Percentiles rank a stretch among this genome's conserved stretches.
Evolutionary conservation across 2,888 invertebrate species (phyloP).

Genomic region (Elmis aenea): DNA sequence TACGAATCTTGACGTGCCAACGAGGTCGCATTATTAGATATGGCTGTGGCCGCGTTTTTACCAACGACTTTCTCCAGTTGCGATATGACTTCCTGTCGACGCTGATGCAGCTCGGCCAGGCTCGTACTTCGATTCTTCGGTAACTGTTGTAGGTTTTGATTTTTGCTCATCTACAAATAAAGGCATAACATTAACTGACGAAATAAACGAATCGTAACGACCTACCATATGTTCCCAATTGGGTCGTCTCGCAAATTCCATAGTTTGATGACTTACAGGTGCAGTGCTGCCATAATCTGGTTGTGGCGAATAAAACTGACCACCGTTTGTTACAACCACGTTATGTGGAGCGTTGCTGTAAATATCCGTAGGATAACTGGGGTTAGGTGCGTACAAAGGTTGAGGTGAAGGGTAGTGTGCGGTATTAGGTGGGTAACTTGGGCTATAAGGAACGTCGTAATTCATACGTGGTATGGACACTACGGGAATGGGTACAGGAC

Average conservation of each 20-base stretch:
- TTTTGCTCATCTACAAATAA: slow-evolving; percentile 27
- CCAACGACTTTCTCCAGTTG: slow-evolving; percentile 58
- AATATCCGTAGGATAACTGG: slow-evolving; percentile 38
- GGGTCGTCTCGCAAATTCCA: slow-evolving; percentile 22
- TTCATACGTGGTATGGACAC: slow-evolving; percentile 39
- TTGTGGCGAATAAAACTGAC: slow-evolving; percentile 39
- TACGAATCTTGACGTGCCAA: slow-evolving; percentile 41
- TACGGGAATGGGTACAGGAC: slow-evolving; percentile 38
- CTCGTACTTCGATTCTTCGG: slow-evolving; percentile 44
- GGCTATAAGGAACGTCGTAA: slow-evolving; percentile 38
- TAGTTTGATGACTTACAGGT: slow-evolving; percentile 29
- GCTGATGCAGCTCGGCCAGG: slow-evolving; percentile 55
- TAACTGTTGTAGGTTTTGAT: slow-evolving; percentile 31
- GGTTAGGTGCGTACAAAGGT: slow-evolving; percentile 37
- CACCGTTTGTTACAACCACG: slow-evolving; percentile 35
- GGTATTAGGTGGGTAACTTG: slow-evolving; percentile 28
- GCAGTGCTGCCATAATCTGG: slow-evolving; percentile 36
- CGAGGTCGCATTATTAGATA: slow-evolving; percentile 42
- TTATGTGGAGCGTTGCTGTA: slow-evolving; percentile 37
- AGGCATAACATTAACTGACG: neutral
- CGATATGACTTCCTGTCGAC: slow-evolving; percentile 57
- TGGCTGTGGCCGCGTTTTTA: slow-evolving; percentile 45
- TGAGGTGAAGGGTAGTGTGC: slow-evolving; percentile 35
- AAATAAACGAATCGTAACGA: slow-evolving; percentile 1
- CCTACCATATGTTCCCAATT: slow-evolving; percentile 37